Percentiles rank a stretch among this genome's conserved stretches.
These are phyloP conservation scores for Microtus pennsylvanicus DNA, from an alignment of 2,113 vertebrate genomes.

Conservation along the genomic window DNA sequence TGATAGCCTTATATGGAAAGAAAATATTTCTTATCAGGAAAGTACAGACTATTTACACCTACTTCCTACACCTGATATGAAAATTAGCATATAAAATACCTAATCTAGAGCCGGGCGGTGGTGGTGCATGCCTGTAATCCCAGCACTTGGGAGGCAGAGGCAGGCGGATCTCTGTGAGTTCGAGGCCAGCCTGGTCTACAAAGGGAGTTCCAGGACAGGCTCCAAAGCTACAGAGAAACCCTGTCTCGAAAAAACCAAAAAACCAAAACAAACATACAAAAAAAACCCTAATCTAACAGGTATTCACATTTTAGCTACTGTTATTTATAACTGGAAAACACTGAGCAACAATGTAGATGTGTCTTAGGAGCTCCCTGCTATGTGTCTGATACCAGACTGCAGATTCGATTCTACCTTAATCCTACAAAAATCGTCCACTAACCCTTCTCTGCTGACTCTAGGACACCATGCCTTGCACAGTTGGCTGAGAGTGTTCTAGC, in stretches of 20 bases:
- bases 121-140: no score
- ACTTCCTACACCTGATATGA: background rate
- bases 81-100: constrained; percentile 35
- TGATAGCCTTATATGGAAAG: constrained; percentile 90
- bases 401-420: background rate
- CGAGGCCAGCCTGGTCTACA: no score
- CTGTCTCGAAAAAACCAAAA: no score
- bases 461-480: background rate
- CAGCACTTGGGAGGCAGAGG: no score
- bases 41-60: constrained; percentile 15
- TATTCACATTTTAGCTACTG: constrained; percentile 4
- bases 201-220: no score
- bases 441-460: background rate
- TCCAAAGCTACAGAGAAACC: no score
- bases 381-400: background rate
- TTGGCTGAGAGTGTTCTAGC: background rate
- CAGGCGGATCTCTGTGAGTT: no score
- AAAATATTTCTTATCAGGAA: constrained; percentile 44
- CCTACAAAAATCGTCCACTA: background rate
- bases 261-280: no score
- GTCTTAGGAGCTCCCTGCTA: background rate
- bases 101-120: background rate
- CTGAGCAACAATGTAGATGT: background rate
- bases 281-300: background rate
- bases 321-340: constrained; percentile 52